phyloP scores from a whole-genome alignment of 1,140 invertebrate genomes.

The Eciton burchellii region DNA sequence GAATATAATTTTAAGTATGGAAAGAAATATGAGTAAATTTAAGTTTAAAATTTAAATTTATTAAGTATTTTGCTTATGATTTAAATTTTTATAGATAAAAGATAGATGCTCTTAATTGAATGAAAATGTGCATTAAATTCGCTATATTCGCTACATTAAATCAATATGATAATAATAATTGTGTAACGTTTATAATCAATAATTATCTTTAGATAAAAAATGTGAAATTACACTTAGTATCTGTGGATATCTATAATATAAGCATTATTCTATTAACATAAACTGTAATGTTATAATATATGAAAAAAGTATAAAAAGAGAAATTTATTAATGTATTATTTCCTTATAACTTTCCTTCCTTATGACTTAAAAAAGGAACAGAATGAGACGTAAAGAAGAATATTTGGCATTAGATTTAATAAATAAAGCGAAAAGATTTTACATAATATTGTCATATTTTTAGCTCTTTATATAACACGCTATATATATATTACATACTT shows the following conservation, averaged over 20 bases:
- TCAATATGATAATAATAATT: background rate
- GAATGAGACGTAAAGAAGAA: background rate
- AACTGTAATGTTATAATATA: slow-evolving; percentile 11
- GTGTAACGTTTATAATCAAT: no score
- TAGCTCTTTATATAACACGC: slow-evolving; percentile 71
- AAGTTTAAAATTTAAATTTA: background rate
- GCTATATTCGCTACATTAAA: background rate
- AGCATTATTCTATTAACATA: background rate
- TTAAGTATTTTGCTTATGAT: slow-evolving; percentile 35
- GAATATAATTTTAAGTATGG: no score
- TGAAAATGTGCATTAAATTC: background rate
- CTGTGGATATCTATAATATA: slow-evolving; percentile 9
- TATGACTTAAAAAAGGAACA: background rate
- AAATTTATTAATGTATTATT: background rate
- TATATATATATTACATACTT: slow-evolving; percentile 74
- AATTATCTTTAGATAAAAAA: background rate
- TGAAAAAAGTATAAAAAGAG: background rate
- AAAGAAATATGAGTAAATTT: background rate
- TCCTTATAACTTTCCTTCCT: background rate
- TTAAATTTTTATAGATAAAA: slow-evolving; percentile 25
- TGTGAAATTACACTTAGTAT: slow-evolving; percentile 42
- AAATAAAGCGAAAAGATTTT: slow-evolving; percentile 34
- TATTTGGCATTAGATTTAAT: slow-evolving; percentile 1
- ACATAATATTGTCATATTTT: slow-evolving; percentile 64
- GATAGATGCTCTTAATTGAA: slow-evolving; percentile 8